These are phyloP conservation scores for Nemapogon koenigi DNA, from an alignment of 2,888 invertebrate genomes.

Conservation along the genomic window DNA sequence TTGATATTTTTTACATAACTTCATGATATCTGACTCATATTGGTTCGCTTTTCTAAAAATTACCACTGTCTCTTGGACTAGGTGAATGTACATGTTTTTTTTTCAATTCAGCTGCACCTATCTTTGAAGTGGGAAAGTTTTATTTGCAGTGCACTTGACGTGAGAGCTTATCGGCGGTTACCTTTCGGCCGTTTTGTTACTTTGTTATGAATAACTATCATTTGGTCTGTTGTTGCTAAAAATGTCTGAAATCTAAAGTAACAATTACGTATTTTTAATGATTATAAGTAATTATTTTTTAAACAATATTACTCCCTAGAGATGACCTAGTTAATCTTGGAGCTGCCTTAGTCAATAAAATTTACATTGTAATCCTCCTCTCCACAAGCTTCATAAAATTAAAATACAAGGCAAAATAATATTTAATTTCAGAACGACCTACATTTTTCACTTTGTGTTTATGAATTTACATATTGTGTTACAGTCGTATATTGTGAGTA, in stretches of 20 bases:
- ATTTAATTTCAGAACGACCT: slow-evolving; percentile 9
- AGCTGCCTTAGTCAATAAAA: slow-evolving; percentile 26
- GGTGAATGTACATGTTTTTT: slow-evolving; percentile 8
- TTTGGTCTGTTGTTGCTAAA: too few relatives aligned
- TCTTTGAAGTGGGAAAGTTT: slow-evolving; percentile 9
- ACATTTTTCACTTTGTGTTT: not conserved
- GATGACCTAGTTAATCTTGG: slow-evolving; percentile 6
- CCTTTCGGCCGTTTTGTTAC: slow-evolving; percentile 13
- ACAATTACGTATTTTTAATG: not conserved
- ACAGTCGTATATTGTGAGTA: too few relatives aligned
- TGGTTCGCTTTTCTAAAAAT: not conserved
- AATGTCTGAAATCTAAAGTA: too few relatives aligned
- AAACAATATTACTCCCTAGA: slow-evolving; percentile 1
- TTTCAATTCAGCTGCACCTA: slow-evolving; percentile 8
- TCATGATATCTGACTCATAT: too few relatives aligned
- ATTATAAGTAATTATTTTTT: not conserved
- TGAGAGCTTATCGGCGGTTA: slow-evolving; percentile 23
- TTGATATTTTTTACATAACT: too few relatives aligned
- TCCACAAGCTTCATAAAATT: slow-evolving; percentile 11
- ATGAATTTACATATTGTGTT: too few relatives aligned
- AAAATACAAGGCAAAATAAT: slow-evolving; percentile 12
- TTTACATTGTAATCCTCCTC: slow-evolving; percentile 31
- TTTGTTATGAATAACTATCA: slow-evolving; percentile 8
- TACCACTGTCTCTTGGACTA: slow-evolving; percentile 3
- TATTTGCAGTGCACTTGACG: slow-evolving; percentile 17